These are phyloP conservation scores for Machimus atricapillus DNA, from an alignment of 2,888 invertebrate genomes.

Conservation along the genomic window DNA sequence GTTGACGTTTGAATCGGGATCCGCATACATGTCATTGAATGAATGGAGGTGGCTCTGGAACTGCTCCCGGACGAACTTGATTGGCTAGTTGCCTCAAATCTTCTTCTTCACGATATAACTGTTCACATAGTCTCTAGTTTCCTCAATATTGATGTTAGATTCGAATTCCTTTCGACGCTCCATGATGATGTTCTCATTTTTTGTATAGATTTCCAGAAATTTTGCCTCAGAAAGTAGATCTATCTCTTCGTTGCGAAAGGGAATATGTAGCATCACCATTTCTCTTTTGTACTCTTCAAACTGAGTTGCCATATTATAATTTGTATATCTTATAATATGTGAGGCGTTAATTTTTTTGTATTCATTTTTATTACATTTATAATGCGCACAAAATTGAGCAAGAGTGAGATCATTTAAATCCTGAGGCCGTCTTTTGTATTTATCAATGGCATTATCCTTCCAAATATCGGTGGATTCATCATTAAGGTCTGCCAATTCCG, in stretches of 20 bases:
- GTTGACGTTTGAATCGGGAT: constrained; percentile 49
- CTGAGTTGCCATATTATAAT: constrained; percentile 56
- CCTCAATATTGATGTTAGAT: constrained; percentile 52
- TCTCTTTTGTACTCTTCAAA: constrained; percentile 53
- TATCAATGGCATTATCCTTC: constrained; percentile 52
- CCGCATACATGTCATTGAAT: constrained; percentile 47
- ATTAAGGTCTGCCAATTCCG: constrained; percentile 53
- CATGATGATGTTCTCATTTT: constrained; percentile 47
- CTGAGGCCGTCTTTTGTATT: constrained; percentile 54
- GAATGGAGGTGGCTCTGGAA: constrained; percentile 49
- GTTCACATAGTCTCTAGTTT: constrained; percentile 51
- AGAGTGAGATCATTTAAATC: constrained; percentile 51
- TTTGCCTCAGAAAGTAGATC: constrained; percentile 47
- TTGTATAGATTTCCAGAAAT: constrained; percentile 46
- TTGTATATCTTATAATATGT: constrained; percentile 54
- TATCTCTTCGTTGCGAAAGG: constrained; percentile 49
- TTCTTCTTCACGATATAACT: constrained; percentile 49
- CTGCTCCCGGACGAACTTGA: constrained; percentile 44
- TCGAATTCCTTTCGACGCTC: constrained; percentile 47
- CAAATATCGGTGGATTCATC: constrained; percentile 52
- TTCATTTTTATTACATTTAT: constrained; percentile 46
- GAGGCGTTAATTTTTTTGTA: constrained; percentile 44
- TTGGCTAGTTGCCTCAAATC: constrained; percentile 40
- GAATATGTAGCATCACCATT: constrained; percentile 53
- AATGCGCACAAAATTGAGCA: constrained; percentile 54